Conservation (phyloP, 1,140 invertebrate species). For the Drosophila ohnishii region DNA sequence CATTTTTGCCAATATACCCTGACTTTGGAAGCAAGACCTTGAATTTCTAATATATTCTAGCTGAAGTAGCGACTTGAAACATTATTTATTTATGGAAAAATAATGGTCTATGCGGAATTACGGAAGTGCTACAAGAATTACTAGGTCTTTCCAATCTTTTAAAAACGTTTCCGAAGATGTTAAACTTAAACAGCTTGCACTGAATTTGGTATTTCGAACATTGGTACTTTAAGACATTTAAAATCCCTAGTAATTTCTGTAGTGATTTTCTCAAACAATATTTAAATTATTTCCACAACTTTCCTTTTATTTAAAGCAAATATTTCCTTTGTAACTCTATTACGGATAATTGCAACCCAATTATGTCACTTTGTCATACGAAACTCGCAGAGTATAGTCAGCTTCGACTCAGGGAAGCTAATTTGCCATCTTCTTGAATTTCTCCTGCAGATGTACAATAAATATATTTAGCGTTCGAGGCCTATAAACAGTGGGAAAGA, state of each 20-base stretch:
- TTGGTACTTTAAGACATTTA: too few species aligned
- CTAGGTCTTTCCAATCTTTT: neutral
- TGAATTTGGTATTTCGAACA: neutral
- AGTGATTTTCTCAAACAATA: too few species aligned
- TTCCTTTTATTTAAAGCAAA: too few species aligned
- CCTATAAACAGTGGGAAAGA: constrained; percentile 36
- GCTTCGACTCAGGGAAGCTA: neutral
- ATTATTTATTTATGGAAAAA: neutral
- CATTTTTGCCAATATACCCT: constrained; percentile 41
- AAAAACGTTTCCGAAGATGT: neutral
- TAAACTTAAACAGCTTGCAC: neutral
- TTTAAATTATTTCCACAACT: too few species aligned
- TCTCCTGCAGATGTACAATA: constrained; percentile 20
- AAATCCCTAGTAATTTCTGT: too few species aligned
- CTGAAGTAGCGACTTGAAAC: neutral
- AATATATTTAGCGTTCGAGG: constrained; percentile 41
- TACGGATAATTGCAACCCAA: too few species aligned
- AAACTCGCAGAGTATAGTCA: neutral
- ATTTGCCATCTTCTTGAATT: constrained; percentile 14
- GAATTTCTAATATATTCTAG: neutral
- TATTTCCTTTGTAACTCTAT: neutral
- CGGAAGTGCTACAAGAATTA: neutral
- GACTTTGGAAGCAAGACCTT: neutral
- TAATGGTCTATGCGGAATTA: neutral
- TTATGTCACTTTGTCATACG: neutral